Percentiles rank a stretch among this genome's conserved stretches.
phyloP scores from a whole-genome alignment of 2,113 vertebrate species.

The Hemicordylus capensis region DNA sequence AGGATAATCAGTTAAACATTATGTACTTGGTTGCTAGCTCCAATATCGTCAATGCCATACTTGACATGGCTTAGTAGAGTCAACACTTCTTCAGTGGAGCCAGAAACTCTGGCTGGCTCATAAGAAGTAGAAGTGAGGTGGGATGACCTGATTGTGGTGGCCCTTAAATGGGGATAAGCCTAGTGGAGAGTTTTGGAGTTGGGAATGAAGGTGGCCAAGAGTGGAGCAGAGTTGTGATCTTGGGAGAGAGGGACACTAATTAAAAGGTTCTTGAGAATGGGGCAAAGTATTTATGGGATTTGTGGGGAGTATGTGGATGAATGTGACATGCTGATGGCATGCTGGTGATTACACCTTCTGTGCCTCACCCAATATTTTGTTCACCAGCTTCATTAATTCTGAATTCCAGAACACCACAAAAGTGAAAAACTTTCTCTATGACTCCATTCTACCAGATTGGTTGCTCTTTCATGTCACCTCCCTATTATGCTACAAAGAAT shows the following conservation, averaged over 20 bases:
- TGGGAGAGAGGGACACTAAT: background rate
- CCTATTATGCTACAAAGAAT: background rate
- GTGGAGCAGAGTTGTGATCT: background rate
- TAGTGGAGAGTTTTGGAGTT: too few species aligned
- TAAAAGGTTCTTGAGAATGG: background rate
- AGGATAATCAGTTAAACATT: background rate
- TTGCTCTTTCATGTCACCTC: background rate
- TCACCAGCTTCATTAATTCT: background rate
- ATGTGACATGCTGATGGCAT: background rate
- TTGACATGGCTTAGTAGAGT: background rate
- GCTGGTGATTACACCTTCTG: background rate
- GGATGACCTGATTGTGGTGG: background rate
- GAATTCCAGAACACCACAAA: background rate
- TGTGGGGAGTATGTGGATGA: background rate
- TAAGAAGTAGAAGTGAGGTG: background rate
- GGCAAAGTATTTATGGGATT: background rate
- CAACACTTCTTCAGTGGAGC: background rate
- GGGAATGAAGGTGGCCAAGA: background rate
- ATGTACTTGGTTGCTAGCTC: background rate
- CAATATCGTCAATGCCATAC: background rate
- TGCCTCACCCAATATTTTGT: background rate
- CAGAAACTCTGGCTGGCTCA: too few species aligned
- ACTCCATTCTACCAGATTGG: background rate
- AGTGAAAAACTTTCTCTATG: background rate
- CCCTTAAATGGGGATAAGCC: background rate